Conservation (phyloP, 1,140 invertebrate species). For the Monomorium pharaonis region DNA sequence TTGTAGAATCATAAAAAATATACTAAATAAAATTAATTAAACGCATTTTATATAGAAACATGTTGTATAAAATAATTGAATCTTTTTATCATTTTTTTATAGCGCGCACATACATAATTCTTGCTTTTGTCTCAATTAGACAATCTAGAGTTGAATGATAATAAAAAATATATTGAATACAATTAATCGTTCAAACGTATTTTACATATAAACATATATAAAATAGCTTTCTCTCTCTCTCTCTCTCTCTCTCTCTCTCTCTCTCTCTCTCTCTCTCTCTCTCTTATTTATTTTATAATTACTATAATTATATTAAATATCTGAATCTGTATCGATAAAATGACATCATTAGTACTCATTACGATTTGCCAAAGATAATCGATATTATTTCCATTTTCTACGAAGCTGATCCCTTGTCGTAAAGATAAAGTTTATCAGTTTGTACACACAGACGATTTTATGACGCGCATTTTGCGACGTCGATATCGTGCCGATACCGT, state of each 20-base stretch:
- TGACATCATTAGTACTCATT: neutral
- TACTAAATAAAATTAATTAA: neutral
- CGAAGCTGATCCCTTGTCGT: neutral
- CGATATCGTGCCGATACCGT: conserved; percentile 7
- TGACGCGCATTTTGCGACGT: conserved; percentile 6
- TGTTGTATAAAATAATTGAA: too few relatives aligned
- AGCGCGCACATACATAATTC: too few relatives aligned
- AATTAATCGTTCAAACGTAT: neutral
- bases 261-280: too few relatives aligned
- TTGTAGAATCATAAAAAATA: neutral
- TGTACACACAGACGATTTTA: conserved; percentile 57
- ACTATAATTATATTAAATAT: neutral
- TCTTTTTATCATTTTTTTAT: neutral
- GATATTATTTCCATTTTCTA: conserved; percentile 39
- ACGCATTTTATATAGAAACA: neutral
- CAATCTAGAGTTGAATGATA: too few relatives aligned
- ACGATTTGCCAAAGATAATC: conserved; percentile 34
- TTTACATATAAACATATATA: neutral
- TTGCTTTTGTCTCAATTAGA: too few relatives aligned
- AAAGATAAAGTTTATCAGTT: conserved; percentile 63
- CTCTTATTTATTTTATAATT: neutral
- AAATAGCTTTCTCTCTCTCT: too few relatives aligned
- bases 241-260: too few relatives aligned
- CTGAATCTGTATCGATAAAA: neutral
- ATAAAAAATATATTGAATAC: too few relatives aligned